A percentile compares a stretch with the other conserved stretches of the same genome.
These are phyloP conservation scores for Urocynchramus pylzowi DNA, from an alignment of 2,113 vertebrate genomes.

Conservation along the genomic window DNA sequence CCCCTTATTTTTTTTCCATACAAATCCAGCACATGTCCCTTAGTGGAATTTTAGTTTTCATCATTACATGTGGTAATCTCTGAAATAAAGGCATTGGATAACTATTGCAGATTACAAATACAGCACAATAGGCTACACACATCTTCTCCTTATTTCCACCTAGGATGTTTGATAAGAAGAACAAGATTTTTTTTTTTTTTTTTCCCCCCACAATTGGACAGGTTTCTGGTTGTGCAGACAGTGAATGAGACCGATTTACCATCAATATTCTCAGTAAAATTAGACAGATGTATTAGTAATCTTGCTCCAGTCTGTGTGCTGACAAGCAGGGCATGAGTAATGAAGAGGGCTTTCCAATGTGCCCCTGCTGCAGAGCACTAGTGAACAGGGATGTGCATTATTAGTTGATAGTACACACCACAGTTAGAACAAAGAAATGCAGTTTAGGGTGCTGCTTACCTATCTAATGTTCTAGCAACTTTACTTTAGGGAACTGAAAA, in stretches of 20 bases:
- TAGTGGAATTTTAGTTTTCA: not conserved
- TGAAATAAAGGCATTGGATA: not conserved
- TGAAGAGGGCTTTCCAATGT: constrained; percentile 47
- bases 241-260: not conserved
- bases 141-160: not conserved
- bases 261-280: constrained; percentile 54
- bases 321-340: constrained; percentile 63
- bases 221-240: not conserved
- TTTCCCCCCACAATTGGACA: not conserved
- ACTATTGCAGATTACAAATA: not conserved
- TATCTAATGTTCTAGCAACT: not conserved
- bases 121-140: not conserved
- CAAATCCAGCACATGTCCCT: not conserved
- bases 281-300: constrained; percentile 49
- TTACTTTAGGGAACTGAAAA: not conserved
- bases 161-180: not conserved
- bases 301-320: constrained; percentile 31
- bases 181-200: not conserved
- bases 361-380: not conserved
- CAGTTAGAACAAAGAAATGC: constrained; percentile 20
- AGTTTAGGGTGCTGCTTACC: not conserved
- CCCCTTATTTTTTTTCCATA: not conserved
- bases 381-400: constrained; percentile 1
- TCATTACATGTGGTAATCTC: not conserved
- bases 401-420: not conserved